These are phyloP conservation scores for Idaea dimidiata DNA, from an alignment of 2,888 invertebrate genomes.

Conservation along the genomic window DNA sequence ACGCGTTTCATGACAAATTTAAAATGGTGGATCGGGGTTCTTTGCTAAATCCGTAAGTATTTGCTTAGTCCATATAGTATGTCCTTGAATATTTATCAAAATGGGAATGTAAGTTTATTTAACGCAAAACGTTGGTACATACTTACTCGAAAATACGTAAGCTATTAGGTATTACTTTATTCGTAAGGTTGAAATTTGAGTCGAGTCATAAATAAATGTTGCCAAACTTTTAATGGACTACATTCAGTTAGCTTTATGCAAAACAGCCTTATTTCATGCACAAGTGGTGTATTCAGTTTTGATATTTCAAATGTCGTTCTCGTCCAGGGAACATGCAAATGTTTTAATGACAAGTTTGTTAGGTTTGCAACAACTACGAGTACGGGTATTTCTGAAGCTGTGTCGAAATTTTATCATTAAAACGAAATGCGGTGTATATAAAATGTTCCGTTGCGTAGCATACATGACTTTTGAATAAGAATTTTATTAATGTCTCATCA, in stretches of 20 bases:
- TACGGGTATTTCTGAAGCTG: background rate
- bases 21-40: no score
- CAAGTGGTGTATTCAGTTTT: conserved; percentile 10
- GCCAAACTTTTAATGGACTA: conserved; percentile 67
- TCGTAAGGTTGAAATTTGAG: no score
- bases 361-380: conserved; percentile 12
- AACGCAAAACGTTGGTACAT: no score
- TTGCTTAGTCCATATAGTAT: no score
- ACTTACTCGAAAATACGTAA: no score
- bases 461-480: no score
- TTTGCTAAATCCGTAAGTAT: no score
- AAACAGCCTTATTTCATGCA: conserved; percentile 45
- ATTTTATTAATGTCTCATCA: no score
- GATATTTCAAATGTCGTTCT: conserved; percentile 4
- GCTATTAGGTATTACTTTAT: no score
- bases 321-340: conserved; percentile 11
- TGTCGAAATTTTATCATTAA: background rate
- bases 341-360: conserved; percentile 6
- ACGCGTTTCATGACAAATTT: no score
- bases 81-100: no score
- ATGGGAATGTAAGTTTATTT: no score
- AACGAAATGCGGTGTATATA: background rate
- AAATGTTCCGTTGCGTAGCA: background rate
- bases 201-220: conserved; percentile 39
- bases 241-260: conserved; percentile 57